phyloP scores from a whole-genome alignment of 1,140 invertebrate species.

The Sycophila sp. region DNA sequence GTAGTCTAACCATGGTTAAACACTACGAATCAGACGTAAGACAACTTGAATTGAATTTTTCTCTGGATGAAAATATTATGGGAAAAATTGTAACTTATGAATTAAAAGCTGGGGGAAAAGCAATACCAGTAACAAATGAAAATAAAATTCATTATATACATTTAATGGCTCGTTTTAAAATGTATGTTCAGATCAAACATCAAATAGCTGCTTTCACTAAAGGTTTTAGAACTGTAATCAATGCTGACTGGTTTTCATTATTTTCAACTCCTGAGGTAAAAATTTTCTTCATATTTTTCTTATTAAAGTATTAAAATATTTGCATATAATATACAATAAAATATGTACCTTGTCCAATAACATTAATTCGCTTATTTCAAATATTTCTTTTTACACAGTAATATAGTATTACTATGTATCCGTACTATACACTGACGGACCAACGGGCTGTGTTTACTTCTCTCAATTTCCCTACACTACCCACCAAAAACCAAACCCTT shows the following conservation, averaged over 20 bases:
- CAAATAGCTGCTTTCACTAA: conserved; percentile 96
- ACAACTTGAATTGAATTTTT: conserved; percentile 95
- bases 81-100: conserved; percentile 91
- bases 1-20: conserved; percentile 96
- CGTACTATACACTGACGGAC: no score
- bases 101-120: conserved; percentile 92
- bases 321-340: no score
- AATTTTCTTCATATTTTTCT: no score
- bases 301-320: no score
- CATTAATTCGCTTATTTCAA: no score
- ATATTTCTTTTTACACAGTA: no score
- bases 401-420: conserved; percentile 22
- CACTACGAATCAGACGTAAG: conserved; percentile 90
- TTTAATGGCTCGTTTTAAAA: conserved; percentile 97
- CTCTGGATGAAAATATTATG: conserved; percentile 94
- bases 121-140: conserved; percentile 93
- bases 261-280: conserved; percentile 97
- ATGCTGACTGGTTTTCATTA: conserved; percentile 92
- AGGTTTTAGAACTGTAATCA: conserved; percentile 95
- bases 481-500: no score
- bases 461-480: no score
- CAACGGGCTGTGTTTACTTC: no score
- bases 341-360: no score
- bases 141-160: conserved; percentile 99
- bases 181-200: conserved; percentile 96